Conservation (phyloP, 2,797 vertebrate genomes). For the Sylvia borin region DNA sequence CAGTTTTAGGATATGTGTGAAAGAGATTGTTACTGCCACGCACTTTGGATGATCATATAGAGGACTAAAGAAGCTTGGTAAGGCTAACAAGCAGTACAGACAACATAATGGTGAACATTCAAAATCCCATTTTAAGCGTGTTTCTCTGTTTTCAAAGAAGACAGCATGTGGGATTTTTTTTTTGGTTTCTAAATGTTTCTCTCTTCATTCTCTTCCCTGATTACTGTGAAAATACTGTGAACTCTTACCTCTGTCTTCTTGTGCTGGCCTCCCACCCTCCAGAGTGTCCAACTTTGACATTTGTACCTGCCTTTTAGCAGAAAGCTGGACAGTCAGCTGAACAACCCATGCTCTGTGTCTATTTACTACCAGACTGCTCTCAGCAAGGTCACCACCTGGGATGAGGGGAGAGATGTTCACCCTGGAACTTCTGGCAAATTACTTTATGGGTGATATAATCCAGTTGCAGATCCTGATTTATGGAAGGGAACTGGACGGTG, state of each 20-base stretch:
- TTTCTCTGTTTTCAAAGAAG: background rate
- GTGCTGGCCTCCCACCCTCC: background rate
- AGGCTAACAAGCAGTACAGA: background rate
- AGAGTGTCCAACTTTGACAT: background rate
- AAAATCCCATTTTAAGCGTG: background rate
- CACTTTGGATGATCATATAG: background rate
- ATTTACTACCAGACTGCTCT: background rate
- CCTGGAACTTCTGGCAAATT: background rate
- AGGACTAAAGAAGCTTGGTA: background rate
- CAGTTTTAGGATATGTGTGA: background rate
- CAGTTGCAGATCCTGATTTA: background rate
- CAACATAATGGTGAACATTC: background rate
- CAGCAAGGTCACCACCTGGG: background rate
- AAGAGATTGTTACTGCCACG: background rate
- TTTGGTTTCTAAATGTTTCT: background rate
- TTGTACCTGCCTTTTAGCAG: background rate
- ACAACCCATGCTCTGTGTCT: background rate
- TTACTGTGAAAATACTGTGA: background rate
- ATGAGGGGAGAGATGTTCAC: background rate
- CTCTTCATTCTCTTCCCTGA: background rate
- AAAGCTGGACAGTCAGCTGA: background rate
- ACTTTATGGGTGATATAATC: conserved; percentile 18
- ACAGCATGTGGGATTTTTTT: background rate
- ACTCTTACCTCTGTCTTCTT: background rate
- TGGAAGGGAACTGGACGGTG: background rate